Percentiles rank a stretch among this genome's conserved stretches.
phyloP scores from a whole-genome alignment of 30 jellyfish, hydroid and myxozoan species.

The Hydra vulgaris region DNA sequence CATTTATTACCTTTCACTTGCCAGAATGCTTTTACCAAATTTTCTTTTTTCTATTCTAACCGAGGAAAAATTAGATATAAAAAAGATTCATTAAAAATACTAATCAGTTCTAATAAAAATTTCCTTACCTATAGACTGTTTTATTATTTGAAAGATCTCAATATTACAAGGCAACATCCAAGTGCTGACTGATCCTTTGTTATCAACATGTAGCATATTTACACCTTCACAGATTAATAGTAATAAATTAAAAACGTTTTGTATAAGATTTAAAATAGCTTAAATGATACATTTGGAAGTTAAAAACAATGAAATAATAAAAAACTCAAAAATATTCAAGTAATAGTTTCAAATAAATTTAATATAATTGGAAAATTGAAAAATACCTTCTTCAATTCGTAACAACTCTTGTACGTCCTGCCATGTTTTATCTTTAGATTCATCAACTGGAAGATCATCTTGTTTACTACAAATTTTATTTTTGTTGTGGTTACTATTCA shows the following conservation, averaged over 20 bases:
- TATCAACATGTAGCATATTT: conserved; percentile 62
- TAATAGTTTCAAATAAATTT: not conserved
- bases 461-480: too few relatives aligned
- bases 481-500: too few relatives aligned
- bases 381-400: conserved; percentile 53
- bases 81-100: too few relatives aligned
- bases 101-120: too few relatives aligned
- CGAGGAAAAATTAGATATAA: too few relatives aligned
- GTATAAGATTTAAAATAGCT: too few relatives aligned
- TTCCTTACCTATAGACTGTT: conserved; percentile 42
- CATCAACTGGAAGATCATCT: too few relatives aligned
- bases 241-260: too few relatives aligned
- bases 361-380: not conserved
- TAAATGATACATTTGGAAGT: too few relatives aligned
- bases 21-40: too few relatives aligned
- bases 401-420: conserved; percentile 51
- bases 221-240: conserved; percentile 52
- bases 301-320: not conserved
- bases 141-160: conserved; percentile 51
- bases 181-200: conserved; percentile 43
- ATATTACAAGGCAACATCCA: conserved; percentile 62
- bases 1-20: too few relatives aligned
- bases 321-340: not conserved
- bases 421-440: conserved; percentile 13
- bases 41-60: too few relatives aligned